Conservation (phyloP, 2,113 vertebrate genomes). For the Oreochromis aureus region DNA sequence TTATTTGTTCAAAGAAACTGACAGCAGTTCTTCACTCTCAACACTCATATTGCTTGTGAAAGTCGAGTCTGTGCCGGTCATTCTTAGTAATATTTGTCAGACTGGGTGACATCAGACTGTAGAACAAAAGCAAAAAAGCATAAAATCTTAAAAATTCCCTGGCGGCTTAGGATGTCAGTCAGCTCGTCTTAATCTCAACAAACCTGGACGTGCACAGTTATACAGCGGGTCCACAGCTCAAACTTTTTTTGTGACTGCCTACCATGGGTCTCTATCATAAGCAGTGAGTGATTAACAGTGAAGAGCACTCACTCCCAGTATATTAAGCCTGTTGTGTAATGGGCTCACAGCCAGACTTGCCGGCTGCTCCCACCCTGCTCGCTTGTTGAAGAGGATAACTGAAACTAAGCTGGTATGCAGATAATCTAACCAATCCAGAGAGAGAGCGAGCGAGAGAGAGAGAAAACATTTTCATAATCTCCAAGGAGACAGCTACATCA, state of each 20-base stretch:
- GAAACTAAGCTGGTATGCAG: conserved; percentile 35
- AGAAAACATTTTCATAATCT: conserved; percentile 16
- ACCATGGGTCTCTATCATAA: background rate
- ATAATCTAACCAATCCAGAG: conserved; percentile 25
- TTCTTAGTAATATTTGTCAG: background rate
- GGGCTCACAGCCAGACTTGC: conserved; percentile 44
- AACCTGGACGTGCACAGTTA: background rate
- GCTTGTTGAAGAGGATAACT: conserved; percentile 23
- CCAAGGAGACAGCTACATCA: conserved; percentile 10
- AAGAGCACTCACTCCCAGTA: conserved; percentile 24
- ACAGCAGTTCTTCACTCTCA: background rate
- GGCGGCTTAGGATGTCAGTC: background rate
- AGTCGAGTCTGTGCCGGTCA: background rate
- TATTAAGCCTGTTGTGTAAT: conserved; percentile 62
- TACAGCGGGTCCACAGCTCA: background rate
- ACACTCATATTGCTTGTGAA: background rate
- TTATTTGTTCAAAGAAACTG: background rate
- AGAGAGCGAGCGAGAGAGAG: background rate
- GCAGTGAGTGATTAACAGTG: conserved; percentile 32
- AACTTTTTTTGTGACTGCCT: background rate
- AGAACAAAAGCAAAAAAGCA: background rate
- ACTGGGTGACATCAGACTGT: background rate
- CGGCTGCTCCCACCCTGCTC: conserved; percentile 18
- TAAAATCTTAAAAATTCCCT: background rate
- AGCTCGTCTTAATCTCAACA: background rate